Evolutionary conservation across 1,140 invertebrate species (phyloP), one percentile per base, ranked within the genome.

Genomic region (Magallana angulata): DNA sequence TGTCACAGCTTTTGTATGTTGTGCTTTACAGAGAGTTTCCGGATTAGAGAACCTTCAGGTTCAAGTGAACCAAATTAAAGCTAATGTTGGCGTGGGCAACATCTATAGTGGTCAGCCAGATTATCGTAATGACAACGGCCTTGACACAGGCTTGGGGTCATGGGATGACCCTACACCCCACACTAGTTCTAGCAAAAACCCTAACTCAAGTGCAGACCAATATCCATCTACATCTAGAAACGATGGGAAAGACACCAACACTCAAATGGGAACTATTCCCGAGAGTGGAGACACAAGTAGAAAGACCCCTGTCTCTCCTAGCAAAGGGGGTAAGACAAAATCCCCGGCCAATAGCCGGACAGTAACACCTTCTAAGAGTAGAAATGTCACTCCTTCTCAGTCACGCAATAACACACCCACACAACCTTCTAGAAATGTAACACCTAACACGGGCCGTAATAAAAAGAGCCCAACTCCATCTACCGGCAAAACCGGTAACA

Each of bases 1-100:
- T 57, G 62, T 48, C 76, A 87, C 30, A 30, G 48, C 80, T 59
- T 68, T 36, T 86, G 30, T 60, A 84, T 57, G 58, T 59, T 18
- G 59, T 82, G 60, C 60, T 84, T 92, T 93, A 85, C 91, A 93
- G 92, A 90, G 92, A 58, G 85, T 93, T 11, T 89, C 88, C 71
- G 92, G 92, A 84, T 85, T 93, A 18, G 91, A 93, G 76, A 91
- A 93, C 84, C 89, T 93, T 30, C 92, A 93, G 87, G 87, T 89
- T 60, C 92, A 93, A 87, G 85, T 93, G 30, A 91, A 92, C 87
- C 90, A 92, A 57, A 62, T 92, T 24, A 91, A 91, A 71, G 88
- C 90, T 57, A 88, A 86, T 56, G 80, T 82, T 16, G 89, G 89
- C 9, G 88, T 91, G 85, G 84, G 60, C 59, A 68, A 84, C 62